Evolutionary conservation across 2,888 invertebrate genomes (phyloP).

Genomic region (Mesochorus sp.): DNA sequence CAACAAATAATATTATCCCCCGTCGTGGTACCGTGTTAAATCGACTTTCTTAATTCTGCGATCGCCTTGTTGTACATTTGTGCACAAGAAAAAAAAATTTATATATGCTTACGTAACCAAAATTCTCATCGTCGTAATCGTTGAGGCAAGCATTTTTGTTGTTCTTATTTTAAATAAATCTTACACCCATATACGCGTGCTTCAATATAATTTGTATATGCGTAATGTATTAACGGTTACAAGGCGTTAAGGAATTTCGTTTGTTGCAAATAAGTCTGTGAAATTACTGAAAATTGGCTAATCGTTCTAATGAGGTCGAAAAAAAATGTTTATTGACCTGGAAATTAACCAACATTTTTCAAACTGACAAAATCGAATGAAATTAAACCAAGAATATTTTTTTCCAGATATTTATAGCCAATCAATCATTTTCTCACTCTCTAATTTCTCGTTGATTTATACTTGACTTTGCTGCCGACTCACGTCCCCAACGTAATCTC

Average conservation of each 20-base stretch:
- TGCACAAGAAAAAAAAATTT: background rate
- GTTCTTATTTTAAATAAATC: too few relatives aligned
- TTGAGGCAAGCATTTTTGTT: background rate
- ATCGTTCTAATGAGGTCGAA: background rate
- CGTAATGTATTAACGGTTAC: conserved; percentile 8
- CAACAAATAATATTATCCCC: conserved; percentile 29
- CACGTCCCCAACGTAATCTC: conserved; percentile 31
- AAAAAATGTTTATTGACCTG: background rate
- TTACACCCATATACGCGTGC: background rate
- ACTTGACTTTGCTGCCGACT: background rate
- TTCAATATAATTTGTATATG: background rate
- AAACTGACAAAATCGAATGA: too few relatives aligned
- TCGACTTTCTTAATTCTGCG: conserved; percentile 44
- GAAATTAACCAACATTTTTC: too few relatives aligned
- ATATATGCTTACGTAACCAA: conserved; percentile 32
- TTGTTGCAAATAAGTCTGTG: background rate
- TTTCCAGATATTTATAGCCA: background rate
- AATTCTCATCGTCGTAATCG: conserved; percentile 29
- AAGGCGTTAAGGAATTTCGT: conserved; percentile 20
- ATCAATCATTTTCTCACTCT: background rate
- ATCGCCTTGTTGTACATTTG: conserved; percentile 13
- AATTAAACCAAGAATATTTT: background rate
- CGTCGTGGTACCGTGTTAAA: conserved; percentile 7
- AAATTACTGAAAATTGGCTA: background rate
- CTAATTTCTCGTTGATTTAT: background rate